These are phyloP conservation scores for Caenorhabditis briggsae DNA, from an alignment of 1,140 invertebrate genomes.

Conservation along the genomic window DNA sequence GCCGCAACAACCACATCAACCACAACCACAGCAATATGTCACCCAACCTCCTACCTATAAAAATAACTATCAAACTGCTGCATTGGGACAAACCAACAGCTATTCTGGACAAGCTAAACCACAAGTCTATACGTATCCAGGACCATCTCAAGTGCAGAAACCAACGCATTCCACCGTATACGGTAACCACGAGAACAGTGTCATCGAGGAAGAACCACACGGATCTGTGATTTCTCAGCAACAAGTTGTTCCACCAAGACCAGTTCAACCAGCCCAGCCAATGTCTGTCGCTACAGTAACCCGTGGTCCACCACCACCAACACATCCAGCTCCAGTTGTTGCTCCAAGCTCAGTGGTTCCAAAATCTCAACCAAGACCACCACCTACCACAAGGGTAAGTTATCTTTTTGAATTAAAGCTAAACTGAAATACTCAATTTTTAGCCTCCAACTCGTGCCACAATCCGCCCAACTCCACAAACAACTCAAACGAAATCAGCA, in stretches of 20 bases:
- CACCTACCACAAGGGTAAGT: constrained; percentile 43
- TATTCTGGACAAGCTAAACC: constrained; percentile 43
- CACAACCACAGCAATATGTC: constrained; percentile 58
- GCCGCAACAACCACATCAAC: constrained; percentile 56
- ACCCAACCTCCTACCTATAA: constrained; percentile 49
- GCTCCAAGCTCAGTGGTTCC: constrained; percentile 48
- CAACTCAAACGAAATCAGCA: constrained; percentile 17
- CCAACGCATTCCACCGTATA: constrained; percentile 9
- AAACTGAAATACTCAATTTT: neutral
- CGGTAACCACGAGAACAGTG: constrained; percentile 28
- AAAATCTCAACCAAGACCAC: constrained; percentile 52
- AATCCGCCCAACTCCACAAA: constrained; percentile 41
- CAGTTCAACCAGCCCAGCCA: constrained; percentile 27
- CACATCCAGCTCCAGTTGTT: constrained; percentile 16
- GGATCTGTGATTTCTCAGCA: constrained; percentile 37
- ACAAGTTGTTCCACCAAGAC: constrained; percentile 37
- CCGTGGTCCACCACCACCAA: constrained; percentile 43
- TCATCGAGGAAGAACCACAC: constrained; percentile 37
- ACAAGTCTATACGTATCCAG: constrained; percentile 46
- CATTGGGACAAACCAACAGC: constrained; percentile 26
- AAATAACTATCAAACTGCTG: constrained; percentile 59
- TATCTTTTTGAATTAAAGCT: neutral
- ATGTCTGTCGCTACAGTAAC: constrained; percentile 21
- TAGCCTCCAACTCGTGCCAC: constrained; percentile 49
- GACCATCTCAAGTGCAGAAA: constrained; percentile 48